Evolutionary conservation across 1,140 invertebrate species (phyloP).

Genomic region (Cherax destructor): DNA sequence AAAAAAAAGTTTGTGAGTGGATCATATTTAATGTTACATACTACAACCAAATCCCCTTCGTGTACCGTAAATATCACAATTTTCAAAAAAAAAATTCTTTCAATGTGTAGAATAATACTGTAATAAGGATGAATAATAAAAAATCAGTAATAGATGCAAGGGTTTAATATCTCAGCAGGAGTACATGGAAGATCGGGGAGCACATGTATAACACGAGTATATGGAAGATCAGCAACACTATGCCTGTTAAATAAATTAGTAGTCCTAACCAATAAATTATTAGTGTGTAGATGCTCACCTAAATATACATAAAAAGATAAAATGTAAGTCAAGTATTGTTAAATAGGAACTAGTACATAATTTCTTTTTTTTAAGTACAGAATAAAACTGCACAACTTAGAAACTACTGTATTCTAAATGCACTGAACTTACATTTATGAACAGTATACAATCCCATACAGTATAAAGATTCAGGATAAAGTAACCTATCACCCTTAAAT

Average conservation of each 20-base stretch:
- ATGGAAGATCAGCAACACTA: conserved; percentile 12
- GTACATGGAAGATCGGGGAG: conserved; percentile 35
- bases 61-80: too few species aligned
- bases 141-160: neutral
- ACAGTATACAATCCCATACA: neutral
- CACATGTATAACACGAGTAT: conserved; percentile 28
- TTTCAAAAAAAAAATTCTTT: too few species aligned
- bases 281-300: neutral
- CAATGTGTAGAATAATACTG: too few species aligned
- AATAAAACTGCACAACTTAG: neutral
- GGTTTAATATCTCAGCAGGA: conserved; percentile 33
- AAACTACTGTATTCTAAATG: neutral
- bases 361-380: conserved; percentile 5
- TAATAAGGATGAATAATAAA: neutral
- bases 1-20: too few species aligned
- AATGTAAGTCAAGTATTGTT: neutral
- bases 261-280: conserved; percentile 17
- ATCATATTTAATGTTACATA: too few species aligned
- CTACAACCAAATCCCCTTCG: too few species aligned
- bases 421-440: conserved; percentile 1
- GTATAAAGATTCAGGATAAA: conserved; percentile 6
- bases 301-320: neutral
- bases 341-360: conserved; percentile 19
- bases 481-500: neutral
- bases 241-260: conserved; percentile 7